Percentiles rank a stretch among this genome's conserved stretches.
Evolutionary conservation across 2,888 invertebrate genomes (phyloP).

Genomic region (Thumatha senex): DNA sequence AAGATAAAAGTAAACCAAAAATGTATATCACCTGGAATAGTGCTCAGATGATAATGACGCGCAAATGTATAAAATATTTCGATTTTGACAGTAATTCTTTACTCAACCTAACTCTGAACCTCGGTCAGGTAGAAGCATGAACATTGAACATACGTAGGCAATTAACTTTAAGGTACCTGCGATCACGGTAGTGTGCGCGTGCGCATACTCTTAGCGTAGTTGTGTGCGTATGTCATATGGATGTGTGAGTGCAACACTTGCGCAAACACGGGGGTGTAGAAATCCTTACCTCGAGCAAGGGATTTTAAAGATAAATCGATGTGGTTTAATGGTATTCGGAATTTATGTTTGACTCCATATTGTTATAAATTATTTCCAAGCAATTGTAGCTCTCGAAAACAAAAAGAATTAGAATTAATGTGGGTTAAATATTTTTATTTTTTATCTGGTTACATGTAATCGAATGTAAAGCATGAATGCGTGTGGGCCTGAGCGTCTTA

Average conservation of each 20-base stretch:
- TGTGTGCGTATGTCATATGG: conserved; percentile 4
- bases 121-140: conserved; percentile 72
- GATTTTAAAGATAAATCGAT: conserved; percentile 62
- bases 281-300: conserved; percentile 26
- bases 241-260: conserved; percentile 58
- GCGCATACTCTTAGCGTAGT: conserved; percentile 40
- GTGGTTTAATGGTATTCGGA: conserved; percentile 73
- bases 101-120: conserved; percentile 46
- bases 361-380: conserved; percentile 58
- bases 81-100: conserved; percentile 36
- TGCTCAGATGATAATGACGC: no score
- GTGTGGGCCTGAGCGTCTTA: background rate
- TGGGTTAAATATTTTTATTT: background rate
- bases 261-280: conserved; percentile 68
- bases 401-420: conserved; percentile 17
- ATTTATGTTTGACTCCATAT: conserved; percentile 69
- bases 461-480: conserved; percentile 6
- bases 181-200: conserved; percentile 14
- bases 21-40: no score
- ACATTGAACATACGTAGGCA: conserved; percentile 80
- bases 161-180: conserved; percentile 81
- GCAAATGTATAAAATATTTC: conserved; percentile 29
- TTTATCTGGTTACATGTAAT: conserved; percentile 17
- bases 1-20: no score
- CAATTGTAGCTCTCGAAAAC: conserved; percentile 25